Evolutionary conservation across 2,888 invertebrate genomes (phyloP).

Genomic region (Polyploca ridens): DNA sequence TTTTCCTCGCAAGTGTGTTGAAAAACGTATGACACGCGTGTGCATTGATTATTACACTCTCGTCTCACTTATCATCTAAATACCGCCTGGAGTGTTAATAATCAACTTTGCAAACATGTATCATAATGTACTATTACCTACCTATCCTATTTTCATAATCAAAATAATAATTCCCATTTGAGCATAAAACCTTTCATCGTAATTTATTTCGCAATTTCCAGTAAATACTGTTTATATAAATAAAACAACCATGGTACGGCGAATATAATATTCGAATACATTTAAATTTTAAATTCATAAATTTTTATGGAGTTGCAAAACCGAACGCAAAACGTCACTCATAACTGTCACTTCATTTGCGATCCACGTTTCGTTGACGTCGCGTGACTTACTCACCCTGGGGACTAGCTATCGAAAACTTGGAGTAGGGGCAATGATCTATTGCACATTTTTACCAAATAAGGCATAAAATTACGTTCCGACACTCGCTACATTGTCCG

Average conservation of each 20-base stretch:
- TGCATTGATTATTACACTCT: no score
- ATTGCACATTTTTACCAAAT: constrained; percentile 74
- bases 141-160: no score
- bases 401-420: constrained; percentile 34
- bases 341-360: constrained; percentile 35
- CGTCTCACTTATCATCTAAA: no score
- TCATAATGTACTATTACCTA: no score
- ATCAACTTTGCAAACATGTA: no score
- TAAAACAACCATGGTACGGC: background rate
- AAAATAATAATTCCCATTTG: background rate
- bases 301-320: constrained; percentile 18
- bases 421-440: constrained; percentile 69
- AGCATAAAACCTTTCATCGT: background rate
- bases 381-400: constrained; percentile 46
- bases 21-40: no score
- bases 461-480: constrained; percentile 74
- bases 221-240: background rate
- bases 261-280: background rate
- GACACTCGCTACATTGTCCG: constrained; percentile 55
- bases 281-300: background rate
- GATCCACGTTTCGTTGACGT: constrained; percentile 31
- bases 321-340: constrained; percentile 28
- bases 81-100: no score
- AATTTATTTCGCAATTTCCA: background rate
- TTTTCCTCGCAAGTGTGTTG: no score